These are phyloP conservation scores for Drosophila percnosoma DNA, from an alignment of 2,888 invertebrate genomes.

Conservation along the genomic window DNA sequence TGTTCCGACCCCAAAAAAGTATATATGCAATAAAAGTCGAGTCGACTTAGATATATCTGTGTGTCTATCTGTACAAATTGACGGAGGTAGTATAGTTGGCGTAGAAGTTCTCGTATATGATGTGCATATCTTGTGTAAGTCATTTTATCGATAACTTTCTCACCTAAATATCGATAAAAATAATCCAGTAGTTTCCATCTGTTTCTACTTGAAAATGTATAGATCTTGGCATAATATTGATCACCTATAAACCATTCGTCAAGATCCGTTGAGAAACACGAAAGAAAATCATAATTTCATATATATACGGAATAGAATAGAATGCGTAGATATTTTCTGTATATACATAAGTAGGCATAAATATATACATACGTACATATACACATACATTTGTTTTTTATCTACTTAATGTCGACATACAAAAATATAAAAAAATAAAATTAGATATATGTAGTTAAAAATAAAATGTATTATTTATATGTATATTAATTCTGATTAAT, in stretches of 20 bases:
- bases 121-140: not conserved
- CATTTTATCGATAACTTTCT: not conserved
- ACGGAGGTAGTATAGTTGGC: rapidly evolving
- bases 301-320: not conserved
- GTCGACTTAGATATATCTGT: not conserved
- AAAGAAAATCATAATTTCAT: not conserved
- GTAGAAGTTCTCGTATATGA: not conserved
- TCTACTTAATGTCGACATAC: not conserved
- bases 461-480: too few relatives aligned
- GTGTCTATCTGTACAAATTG: not conserved
- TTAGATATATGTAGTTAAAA: too few relatives aligned
- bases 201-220: not conserved
- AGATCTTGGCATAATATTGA: not conserved
- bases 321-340: not conserved
- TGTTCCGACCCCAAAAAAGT: not conserved
- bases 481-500: too few relatives aligned
- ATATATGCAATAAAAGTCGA: not conserved
- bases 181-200: too few relatives aligned
- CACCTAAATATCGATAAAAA: not conserved
- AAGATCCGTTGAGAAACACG: not conserved
- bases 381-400: not conserved
- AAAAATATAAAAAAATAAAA: too few relatives aligned
- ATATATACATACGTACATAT: not conserved
- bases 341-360: not conserved
- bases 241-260: too few relatives aligned